Evolutionary conservation across 2,113 vertebrate species (phyloP).

Genomic region (Periophthalmus modestus): DNA sequence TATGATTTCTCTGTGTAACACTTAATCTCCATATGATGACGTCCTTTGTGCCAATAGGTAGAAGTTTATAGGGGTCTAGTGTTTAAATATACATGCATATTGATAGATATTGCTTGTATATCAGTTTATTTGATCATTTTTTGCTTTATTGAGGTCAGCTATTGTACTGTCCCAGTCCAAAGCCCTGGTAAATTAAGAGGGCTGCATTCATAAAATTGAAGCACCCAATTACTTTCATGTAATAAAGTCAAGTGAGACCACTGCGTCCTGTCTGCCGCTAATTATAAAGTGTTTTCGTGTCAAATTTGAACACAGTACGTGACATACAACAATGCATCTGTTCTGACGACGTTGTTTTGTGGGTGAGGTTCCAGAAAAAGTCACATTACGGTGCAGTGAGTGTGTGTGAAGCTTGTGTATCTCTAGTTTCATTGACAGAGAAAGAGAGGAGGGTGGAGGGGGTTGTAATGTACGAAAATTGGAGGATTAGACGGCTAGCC

Average conservation of each 20-base stretch:
- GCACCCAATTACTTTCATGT: too few species aligned
- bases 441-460: slow-evolving; percentile 6
- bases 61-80: background rate
- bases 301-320: too few species aligned
- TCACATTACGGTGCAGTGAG: slow-evolving; percentile 37
- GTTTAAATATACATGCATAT: background rate
- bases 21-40: background rate
- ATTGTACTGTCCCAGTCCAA: background rate
- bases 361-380: background rate
- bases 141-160: background rate
- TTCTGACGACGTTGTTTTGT: background rate
- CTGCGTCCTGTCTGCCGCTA: too few species aligned
- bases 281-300: too few species aligned
- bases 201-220: background rate
- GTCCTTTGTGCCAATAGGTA: background rate
- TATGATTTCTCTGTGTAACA: background rate
- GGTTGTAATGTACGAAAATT: slow-evolving; percentile 77
- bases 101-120: too few species aligned
- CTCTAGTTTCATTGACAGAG: slow-evolving; percentile 69
- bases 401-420: slow-evolving; percentile 56
- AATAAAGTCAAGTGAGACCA: too few species aligned
- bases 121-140: background rate
- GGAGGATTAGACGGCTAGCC: slow-evolving; percentile 74
- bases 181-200: background rate
- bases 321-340: too few species aligned